These are phyloP conservation scores for Halictus rubicundus DNA, from an alignment of 1,140 invertebrate genomes.

Conservation along the genomic window DNA sequence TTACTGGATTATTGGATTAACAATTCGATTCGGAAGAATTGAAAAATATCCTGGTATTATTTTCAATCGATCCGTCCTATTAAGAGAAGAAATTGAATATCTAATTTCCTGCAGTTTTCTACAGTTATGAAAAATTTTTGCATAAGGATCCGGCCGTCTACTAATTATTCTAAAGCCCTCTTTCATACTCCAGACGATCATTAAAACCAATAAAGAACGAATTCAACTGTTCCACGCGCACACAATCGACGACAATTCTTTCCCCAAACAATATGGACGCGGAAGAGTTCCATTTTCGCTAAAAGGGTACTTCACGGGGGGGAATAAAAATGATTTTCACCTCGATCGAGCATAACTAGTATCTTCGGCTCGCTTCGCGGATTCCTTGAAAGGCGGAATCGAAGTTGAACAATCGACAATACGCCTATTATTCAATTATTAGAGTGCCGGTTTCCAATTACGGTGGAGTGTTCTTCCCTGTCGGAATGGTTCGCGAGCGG, in stretches of 20 bases:
- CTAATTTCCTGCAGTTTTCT: no score
- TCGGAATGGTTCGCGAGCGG: not conserved
- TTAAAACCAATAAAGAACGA: no score
- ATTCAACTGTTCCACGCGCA: no score
- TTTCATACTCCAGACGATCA: no score
- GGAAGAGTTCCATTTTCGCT: not conserved
- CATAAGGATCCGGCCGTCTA: no score
- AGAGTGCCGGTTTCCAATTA: slow-evolving; percentile 24
- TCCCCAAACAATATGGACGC: not conserved
- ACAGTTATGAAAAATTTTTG: no score
- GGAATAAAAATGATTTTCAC: not conserved
- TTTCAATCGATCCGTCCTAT: no score
- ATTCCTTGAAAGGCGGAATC: not conserved
- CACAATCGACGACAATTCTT: not conserved
- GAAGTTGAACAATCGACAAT: not conserved
- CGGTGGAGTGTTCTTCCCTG: not conserved
- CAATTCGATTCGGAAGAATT: no score
- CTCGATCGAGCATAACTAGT: not conserved
- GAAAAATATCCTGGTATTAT: no score
- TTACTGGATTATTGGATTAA: no score
- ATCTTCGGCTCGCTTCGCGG: not conserved
- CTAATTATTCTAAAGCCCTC: no score
- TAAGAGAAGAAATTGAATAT: no score
- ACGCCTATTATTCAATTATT: not conserved
- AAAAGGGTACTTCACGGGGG: not conserved